Evolutionary conservation across 2,888 invertebrate genomes (phyloP).

Genomic region (Harpagoxenus sublaevis): DNA sequence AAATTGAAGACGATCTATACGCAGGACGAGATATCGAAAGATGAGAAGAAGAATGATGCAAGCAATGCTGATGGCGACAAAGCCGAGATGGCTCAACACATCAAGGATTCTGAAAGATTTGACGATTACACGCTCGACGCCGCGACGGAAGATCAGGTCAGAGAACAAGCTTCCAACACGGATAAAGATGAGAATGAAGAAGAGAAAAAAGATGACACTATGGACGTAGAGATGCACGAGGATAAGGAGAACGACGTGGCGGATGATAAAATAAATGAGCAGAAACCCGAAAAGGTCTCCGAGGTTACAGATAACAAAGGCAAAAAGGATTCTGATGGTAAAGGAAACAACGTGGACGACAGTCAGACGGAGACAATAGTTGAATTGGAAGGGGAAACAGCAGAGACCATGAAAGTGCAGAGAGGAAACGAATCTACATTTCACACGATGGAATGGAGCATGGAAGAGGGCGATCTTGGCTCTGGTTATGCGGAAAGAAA

Average conservation of each 20-base stretch:
- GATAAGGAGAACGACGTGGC: constrained; percentile 88
- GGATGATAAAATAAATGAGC: constrained; percentile 69
- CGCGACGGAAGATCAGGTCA: constrained; percentile 94
- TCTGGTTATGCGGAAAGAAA: constrained; percentile 69
- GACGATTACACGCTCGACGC: constrained; percentile 92
- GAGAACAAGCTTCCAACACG: constrained; percentile 89
- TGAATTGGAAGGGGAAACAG: constrained; percentile 92
- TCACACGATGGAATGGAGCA: constrained; percentile 88
- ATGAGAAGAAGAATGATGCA: constrained; percentile 87
- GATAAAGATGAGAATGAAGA: constrained; percentile 87
- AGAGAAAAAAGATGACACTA: constrained; percentile 87
- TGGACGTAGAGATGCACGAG: constrained; percentile 75
- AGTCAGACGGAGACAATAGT: constrained; percentile 87
- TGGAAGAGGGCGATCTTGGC: constrained; percentile 51
- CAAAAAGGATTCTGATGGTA: constrained; percentile 84
- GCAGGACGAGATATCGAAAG: constrained; percentile 86
- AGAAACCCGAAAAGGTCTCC: constrained; percentile 82
- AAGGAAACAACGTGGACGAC: constrained; percentile 77
- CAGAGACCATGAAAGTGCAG: constrained; percentile 89
- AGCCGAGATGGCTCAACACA: constrained; percentile 93
- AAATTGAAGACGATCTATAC: constrained; percentile 88
- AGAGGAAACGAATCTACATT: constrained; percentile 92
- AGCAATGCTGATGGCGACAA: constrained; percentile 85
- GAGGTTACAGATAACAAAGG: constrained; percentile 82
- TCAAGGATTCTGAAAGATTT: constrained; percentile 92